Percentiles rank a stretch among this genome's conserved stretches.
Conservation (phyloP, 2,113 vertebrate species). For the Candoia aspera region DNA sequence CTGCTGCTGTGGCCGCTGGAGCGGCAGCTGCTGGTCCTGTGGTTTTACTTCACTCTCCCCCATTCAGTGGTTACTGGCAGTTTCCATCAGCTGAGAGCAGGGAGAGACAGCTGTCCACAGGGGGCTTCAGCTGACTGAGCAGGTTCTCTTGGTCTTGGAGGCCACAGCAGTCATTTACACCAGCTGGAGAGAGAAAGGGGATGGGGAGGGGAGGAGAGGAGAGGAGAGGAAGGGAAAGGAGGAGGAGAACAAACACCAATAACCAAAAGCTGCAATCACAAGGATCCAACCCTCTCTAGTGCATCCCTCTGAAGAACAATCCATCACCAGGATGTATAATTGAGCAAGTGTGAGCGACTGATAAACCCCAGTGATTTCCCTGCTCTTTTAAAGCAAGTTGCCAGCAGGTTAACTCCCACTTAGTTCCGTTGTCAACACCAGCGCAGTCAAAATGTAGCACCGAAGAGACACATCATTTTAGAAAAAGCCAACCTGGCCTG, state of each 20-base stretch:
- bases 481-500: background rate
- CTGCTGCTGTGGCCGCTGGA: background rate
- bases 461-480: slow-evolving; percentile 18
- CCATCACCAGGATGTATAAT: background rate
- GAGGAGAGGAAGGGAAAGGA: slow-evolving; percentile 41
- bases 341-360: slow-evolving; percentile 1
- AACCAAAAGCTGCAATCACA: slow-evolving; percentile 61
- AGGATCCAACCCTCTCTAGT: slow-evolving; percentile 45
- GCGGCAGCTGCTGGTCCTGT: slow-evolving; percentile 53
- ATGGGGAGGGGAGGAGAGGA: slow-evolving; percentile 53
- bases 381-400: slow-evolving; percentile 16
- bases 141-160: slow-evolving; percentile 74
- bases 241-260: slow-evolving; percentile 58
- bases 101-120: slow-evolving; percentile 74
- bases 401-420: background rate
- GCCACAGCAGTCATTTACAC: slow-evolving; percentile 75
- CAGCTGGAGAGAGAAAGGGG: slow-evolving; percentile 75
- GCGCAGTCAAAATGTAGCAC: slow-evolving; percentile 38
- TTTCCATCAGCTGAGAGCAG: slow-evolving; percentile 69
- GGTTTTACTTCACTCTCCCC: slow-evolving; percentile 63
- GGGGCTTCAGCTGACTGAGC: slow-evolving; percentile 80
- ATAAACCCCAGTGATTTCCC: slow-evolving; percentile 7
- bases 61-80: slow-evolving; percentile 72
- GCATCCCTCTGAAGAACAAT: slow-evolving; percentile 45
- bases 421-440: background rate